Evolutionary conservation across 1,140 invertebrate species (phyloP), one percentile per base, ranked within the genome.

Genomic region (Drosophila murphyi): DNA sequence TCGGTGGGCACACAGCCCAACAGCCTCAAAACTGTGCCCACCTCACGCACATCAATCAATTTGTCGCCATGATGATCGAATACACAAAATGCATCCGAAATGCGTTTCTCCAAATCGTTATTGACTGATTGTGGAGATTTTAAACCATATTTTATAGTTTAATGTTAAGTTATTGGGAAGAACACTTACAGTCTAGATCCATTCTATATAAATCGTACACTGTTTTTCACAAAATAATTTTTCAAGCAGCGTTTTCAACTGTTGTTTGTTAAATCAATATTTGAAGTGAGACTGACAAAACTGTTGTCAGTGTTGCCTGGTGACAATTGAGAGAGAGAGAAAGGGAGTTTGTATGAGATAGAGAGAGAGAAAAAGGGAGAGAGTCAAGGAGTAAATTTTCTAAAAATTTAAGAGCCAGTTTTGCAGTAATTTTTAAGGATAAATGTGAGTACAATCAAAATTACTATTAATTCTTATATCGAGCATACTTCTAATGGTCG

Each of bases 61-160:
- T 96, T 96, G 80, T 95, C 97, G 62, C 95, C 95, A 74, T 96
- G 95, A 93, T 96, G 96, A 92, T 98, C 97, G 92, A 98, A 98
- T 6, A 98, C 95, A 88, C 96, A 95, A 92, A 98, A 98, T n/a
- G 96, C 96, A 82, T 97, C 97, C 4, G 95, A 95, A 56, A 98
- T 96, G 93, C 94, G 95, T 80, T 95, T 95, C 80, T 97, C 96
- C 75, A 97, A 92, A 72, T 96, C 95, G 75, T 94, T 94, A 50
- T 93, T 94, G 28, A 94, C 92, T 86, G 77, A 1, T 20, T 8
- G 39, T 3, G 10, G 6, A 56, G 28, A 29, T 31, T 1, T 12
- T 0, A 20, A 20, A 20, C 0, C 20, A 20, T 20, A 20, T n/a
- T n/a, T 28, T 35, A 37, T 32, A 41, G 12, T n/a, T 35, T 41